Base-by-base conservation (phyloP, 2,888 invertebrate species). In the Tuta absoluta region DNA sequence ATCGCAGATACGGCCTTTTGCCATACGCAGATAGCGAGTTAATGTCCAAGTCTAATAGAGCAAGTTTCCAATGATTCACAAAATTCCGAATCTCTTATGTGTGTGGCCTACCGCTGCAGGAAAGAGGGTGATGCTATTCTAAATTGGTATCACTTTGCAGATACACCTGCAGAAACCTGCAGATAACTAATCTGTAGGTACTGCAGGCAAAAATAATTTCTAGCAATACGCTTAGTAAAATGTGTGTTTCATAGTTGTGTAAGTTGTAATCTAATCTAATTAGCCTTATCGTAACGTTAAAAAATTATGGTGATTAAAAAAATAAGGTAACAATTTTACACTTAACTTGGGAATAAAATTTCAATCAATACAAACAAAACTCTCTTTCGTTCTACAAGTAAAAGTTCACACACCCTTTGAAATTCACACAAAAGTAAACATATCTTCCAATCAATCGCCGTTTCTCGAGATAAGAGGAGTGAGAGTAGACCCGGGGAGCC, bases 401-500 rank as follows among this genome's bases (percentile, higher is more conserved):
- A 17, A 45, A 45, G n/a, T 17, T 17, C 8, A 45, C 45, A 45
- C 17, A 45, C n/a, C n/a, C 45, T 17, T 17, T 11, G 17, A 45
- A 45, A 10, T 56, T 56, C 24, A 24, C 33, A 56, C 56, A 56
- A 56, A 56, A 56, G 56, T 56, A 56, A 38, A 38, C 21, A 38
- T 58, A 58, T 58, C 58, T 58, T 38, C 37, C 58, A 58, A 58
- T 58, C 58, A 58, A 58, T 58, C 37, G 58, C 37, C 37, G 24
- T 38, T 58, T 38, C 38, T 58, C 21, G 37, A 38, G 58, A 58
- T 58, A 58, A 58, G 19, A 38, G 58, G 11, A 58, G 58, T 38
- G 58, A 37, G 37, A 58, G 58, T 19, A 17, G 38, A 10, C 21
- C 28, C 49, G 51, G 33, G 21, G 56, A 64, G 64, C 70, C 74